Evolutionary conservation across 1,140 invertebrate genomes (phyloP).

Genomic region (Caenorhabditis tropicalis): DNA sequence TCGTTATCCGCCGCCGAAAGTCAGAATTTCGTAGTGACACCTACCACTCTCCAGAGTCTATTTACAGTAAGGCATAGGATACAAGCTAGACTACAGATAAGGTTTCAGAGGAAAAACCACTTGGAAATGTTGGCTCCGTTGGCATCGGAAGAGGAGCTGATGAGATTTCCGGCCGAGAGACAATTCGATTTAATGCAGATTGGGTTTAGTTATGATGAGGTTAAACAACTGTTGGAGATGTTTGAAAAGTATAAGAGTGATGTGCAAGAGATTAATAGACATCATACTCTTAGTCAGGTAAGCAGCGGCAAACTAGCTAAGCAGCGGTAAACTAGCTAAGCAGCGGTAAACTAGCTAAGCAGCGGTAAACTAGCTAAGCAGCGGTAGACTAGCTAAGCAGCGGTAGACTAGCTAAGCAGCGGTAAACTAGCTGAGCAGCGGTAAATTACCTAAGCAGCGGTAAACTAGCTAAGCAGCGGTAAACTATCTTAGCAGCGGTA

Average conservation of each 20-base stretch:
- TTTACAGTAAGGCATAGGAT: background rate
- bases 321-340: no score
- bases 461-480: no score
- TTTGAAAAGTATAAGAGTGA: constrained; percentile 50
- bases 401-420: no score
- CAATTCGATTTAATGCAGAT: constrained; percentile 49
- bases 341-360: no score
- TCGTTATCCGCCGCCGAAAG: background rate
- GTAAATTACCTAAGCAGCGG: no score
- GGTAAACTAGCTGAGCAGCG: no score
- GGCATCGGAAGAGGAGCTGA: constrained; percentile 37
- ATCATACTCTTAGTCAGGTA: constrained; percentile 10
- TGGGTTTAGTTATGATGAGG: constrained; percentile 51
- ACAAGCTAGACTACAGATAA: no score
- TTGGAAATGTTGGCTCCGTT: constrained; percentile 38
- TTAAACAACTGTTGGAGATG: constrained; percentile 50
- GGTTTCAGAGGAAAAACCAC: background rate
- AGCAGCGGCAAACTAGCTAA: background rate
- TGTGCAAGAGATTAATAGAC: background rate
- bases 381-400: no score
- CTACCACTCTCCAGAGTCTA: constrained; percentile 1
- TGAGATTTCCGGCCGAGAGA: constrained; percentile 47
- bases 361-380: no score
- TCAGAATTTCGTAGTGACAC: constrained; percentile 40
- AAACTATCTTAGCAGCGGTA: no score